These are phyloP conservation scores for Cybosia mesomella DNA, from an alignment of 2,888 invertebrate species.

Conservation along the genomic window DNA sequence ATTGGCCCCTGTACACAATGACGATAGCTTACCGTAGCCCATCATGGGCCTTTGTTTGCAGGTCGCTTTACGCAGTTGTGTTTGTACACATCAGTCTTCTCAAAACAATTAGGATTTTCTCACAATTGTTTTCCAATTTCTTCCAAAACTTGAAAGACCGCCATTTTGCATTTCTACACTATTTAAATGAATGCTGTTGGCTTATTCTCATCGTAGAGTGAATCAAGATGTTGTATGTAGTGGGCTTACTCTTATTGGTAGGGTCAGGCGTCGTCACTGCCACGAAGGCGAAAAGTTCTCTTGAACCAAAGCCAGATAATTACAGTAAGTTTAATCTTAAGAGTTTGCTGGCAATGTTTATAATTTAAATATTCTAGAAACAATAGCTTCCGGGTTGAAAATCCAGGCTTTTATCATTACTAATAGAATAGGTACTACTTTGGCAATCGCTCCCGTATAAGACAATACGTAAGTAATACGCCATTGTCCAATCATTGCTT, in stretches of 20 bases:
- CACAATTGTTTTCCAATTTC: conserved; percentile 7
- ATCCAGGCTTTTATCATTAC: too few species aligned
- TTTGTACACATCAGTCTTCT: conserved; percentile 2
- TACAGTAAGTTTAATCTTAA: conserved; percentile 41
- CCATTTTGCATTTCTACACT: neutral
- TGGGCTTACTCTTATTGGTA: neutral
- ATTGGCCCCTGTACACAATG: neutral
- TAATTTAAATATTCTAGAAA: too few species aligned
- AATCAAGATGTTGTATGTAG: conserved; percentile 1
- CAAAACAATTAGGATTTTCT: conserved; percentile 7
- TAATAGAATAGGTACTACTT: too few species aligned
- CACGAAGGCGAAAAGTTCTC: conserved; percentile 30
- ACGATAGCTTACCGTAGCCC: neutral
- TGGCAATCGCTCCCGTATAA: too few species aligned
- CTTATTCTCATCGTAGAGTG: neutral
- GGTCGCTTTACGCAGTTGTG: neutral
- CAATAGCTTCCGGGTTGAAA: too few species aligned
- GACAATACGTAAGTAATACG: too few species aligned
- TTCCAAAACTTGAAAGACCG: neutral
- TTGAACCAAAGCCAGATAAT: conserved; percentile 44
- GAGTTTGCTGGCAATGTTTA: neutral
- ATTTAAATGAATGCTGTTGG: neutral
- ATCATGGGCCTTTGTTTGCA: neutral
- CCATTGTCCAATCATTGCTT: too few species aligned
- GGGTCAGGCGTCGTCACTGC: conserved; percentile 15